A percentile compares a stretch with the other conserved stretches of the same genome.
phyloP scores from a whole-genome alignment of 1,140 invertebrate genomes.

The Zaprionus ornatus region DNA sequence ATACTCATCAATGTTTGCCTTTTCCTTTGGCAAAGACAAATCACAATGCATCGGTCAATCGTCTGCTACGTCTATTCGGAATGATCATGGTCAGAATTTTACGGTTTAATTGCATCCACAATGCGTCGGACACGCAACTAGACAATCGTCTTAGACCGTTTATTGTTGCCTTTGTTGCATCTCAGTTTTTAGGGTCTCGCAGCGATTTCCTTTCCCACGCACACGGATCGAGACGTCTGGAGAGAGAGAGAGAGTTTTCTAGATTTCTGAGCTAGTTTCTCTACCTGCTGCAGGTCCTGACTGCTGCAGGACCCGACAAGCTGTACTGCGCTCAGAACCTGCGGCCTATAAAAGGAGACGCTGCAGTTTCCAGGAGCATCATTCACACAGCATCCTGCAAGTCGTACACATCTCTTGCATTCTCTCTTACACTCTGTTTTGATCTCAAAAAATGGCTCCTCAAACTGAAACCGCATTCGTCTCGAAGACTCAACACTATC shows the following conservation, averaged over 20 bases:
- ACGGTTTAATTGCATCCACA: constrained; percentile 78
- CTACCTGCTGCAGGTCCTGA: constrained; percentile 65
- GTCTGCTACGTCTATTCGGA: constrained; percentile 22
- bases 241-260: constrained; percentile 59
- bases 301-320: constrained; percentile 67
- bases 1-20: constrained; percentile 15
- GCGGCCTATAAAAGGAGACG: constrained; percentile 63
- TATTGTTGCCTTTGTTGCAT: constrained; percentile 16
- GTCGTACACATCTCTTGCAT: constrained; percentile 52
- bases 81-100: constrained; percentile 67
- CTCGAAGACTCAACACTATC: constrained; percentile 94
- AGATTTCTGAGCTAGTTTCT: constrained; percentile 39
- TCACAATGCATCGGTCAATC: constrained; percentile 62
- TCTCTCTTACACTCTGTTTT: neutral
- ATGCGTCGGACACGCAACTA: constrained; percentile 63
- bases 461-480: constrained; percentile 61
- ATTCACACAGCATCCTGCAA: constrained; percentile 78
- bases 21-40: constrained; percentile 53
- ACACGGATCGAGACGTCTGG: constrained; percentile 28
- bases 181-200: constrained; percentile 34
- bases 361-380: constrained; percentile 58
- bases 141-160: constrained; percentile 54
- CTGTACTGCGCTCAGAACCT: constrained; percentile 32
- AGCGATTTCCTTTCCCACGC: constrained; percentile 78
- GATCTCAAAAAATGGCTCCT: constrained; percentile 64